Base-by-base conservation (phyloP, 2,113 vertebrate genomes). In the Ardeotis arabs region DNA sequence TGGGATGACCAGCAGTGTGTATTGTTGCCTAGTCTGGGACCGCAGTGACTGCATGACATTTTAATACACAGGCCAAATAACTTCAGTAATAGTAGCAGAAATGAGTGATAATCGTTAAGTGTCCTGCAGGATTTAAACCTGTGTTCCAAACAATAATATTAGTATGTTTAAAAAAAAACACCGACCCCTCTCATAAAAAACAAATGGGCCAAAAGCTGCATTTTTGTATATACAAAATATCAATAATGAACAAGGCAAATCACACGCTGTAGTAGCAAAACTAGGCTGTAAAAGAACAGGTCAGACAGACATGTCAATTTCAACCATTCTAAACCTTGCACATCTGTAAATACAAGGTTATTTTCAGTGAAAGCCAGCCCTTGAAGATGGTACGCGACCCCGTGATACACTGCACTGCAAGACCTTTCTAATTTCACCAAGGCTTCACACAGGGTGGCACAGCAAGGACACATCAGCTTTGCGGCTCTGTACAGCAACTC, bases 341-440 rank as follows among this genome's bases (percentile, higher is more conserved):
- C 7, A 50, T 50, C 5, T 52, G 83, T 23, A 84, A 92, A 90
- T 35, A 37, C 15, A 20, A 1, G 13, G 3, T 6, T 67, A 50
- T 33, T 74, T 69, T 33, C 59, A 53, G 68, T 1, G 22, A 16
- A 10, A 77, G 10, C 5, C 5, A 68, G 67, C 12, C 24, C 33
- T 29, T 20, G 67, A 52, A 73, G 75, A 25, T 33, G 72, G 6
- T 20, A 20, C 3, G 2, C 35, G 81, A 74, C 22, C 80, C 66
- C n/a, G 3, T 0, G 19, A 64, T 19, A 66, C 8, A 0, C 55
- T 14, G 85, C 15, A 83, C 67, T 24, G 41, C 73, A 7, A 47
- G 44, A 59, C 4, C 45, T 29, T 11, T 23, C 33, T 45, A 74
- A 29, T 45, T 69, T 62, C 90, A 68, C 23, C 10, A 0, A 27